Base-by-base conservation (phyloP, 2,113 vertebrate genomes). In the Eolophus roseicapilla region DNA sequence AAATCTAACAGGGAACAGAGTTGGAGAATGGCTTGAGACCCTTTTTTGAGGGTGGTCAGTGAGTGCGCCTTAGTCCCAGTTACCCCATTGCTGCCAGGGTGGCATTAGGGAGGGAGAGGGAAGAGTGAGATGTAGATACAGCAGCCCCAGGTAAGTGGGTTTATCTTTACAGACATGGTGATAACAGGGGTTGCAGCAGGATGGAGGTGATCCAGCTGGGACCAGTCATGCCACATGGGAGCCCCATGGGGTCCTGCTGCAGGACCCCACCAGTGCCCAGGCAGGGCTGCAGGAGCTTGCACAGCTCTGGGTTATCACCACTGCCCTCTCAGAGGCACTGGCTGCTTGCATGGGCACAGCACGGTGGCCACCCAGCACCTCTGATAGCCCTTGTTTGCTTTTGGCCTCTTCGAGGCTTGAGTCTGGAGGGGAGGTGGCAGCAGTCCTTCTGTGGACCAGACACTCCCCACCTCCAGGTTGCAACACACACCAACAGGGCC, bases 231-330 rank as follows among this genome's bases (percentile, higher is more conserved):
- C 41, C 60, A 17, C 2, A 1, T 18, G 47, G 57, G 55, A 85
- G 59, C 18, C 62, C n/a, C 3, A 0, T 0, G 0, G 46, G 24
- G 31, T 3, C 11, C 39, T 65, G 17, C 33, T 16, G 44, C 39
- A 91, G 31, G 35, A 64, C 52, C 18, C 12, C n/a, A 24, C 3
- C 2, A 1, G 12, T 23, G 37, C 71, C 35, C 0, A 0, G 29
- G n/a, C 21, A 84, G 65, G 37, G 37, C 64, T 75, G 50, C 31
- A 13, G 85, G 43, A 90, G 57, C 37, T 35, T 49, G 37, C 37
- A 74, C 69, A 81, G 35, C 41, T 46, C 80, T 62, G 37, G 25
- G 83, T 81, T 94, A 74, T 80, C 69, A 13, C 19, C 1, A 1
- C 60, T 59, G 73, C 65, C 39, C 47, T 90, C 71, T 57, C 75